Conservation (phyloP, 2,888 invertebrate species). For the Druceiella hillmani region DNA sequence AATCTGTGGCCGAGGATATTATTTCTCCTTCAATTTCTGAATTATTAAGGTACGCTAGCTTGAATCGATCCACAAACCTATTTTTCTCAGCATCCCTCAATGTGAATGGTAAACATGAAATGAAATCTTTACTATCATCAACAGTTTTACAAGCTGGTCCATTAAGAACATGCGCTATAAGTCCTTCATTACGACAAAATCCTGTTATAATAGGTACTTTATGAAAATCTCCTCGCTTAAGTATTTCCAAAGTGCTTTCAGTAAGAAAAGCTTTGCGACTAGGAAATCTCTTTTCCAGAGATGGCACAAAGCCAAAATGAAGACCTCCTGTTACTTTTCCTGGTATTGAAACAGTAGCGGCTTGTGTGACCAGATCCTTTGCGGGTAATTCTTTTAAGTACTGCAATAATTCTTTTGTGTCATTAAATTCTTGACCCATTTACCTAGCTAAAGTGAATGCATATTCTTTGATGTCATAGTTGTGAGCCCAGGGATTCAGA, state of each 20-base stretch:
- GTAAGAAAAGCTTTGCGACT: conserved; percentile 44
- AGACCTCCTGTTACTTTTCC: conserved; percentile 34
- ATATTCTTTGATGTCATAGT: conserved; percentile 31
- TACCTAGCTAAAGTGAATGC: conserved; percentile 32
- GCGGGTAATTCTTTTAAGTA: conserved; percentile 33
- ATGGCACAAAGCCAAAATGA: conserved; percentile 46
- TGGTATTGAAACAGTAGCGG: conserved; percentile 30
- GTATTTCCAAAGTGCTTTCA: conserved; percentile 35
- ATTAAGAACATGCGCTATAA: conserved; percentile 31
- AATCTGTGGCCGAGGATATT: conserved; percentile 39
- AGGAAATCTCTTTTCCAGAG: conserved; percentile 34
- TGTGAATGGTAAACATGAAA: conserved; percentile 34
- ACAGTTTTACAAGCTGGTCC: conserved; percentile 18
- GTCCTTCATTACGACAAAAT: conserved; percentile 43
- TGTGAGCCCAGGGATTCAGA: conserved; percentile 46
- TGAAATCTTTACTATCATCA: conserved; percentile 33
- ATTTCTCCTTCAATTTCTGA: conserved; percentile 32
- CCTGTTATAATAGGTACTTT: conserved; percentile 49
- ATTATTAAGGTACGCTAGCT: conserved; percentile 42
- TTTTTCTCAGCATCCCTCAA: conserved; percentile 28
- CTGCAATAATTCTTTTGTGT: conserved; percentile 32
- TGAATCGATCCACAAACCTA: conserved; percentile 32
- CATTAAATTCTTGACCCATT: conserved; percentile 28
- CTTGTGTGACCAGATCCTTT: conserved; percentile 33
- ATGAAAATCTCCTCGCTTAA: conserved; percentile 37